A percentile compares a stretch with the other conserved stretches of the same genome.
These are phyloP conservation scores for Stratiomys singularior DNA, from an alignment of 2,888 invertebrate species.

Conservation along the genomic window DNA sequence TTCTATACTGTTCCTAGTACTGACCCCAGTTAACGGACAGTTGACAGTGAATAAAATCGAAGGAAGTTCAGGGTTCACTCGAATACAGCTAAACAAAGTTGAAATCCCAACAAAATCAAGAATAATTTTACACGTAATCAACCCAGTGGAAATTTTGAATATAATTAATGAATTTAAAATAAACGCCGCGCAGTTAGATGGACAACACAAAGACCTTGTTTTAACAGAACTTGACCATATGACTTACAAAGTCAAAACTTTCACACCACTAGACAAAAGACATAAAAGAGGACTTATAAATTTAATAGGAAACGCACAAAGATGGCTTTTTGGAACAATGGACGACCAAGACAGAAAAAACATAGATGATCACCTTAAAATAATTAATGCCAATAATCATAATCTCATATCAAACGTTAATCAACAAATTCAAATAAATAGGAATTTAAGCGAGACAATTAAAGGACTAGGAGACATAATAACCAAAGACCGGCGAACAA, in stretches of 20 bases:
- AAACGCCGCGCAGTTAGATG: constrained; percentile 1
- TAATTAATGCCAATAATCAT: constrained; percentile 36
- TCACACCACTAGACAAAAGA: constrained; percentile 39
- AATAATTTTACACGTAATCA: too few species aligned
- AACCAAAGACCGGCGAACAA: neutral
- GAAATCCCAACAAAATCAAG: too few species aligned
- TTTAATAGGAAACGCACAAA: constrained; percentile 31
- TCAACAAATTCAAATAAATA: constrained; percentile 47
- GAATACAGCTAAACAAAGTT: too few species aligned
- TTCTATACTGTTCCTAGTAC: too few species aligned
- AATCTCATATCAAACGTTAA: constrained; percentile 47
- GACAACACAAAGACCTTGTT: constrained; percentile 21
- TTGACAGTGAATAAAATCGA: too few species aligned
- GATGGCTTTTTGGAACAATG: constrained; percentile 46
- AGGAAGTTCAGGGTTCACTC: too few species aligned
- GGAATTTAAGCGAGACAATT: constrained; percentile 32
- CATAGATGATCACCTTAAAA: constrained; percentile 41
- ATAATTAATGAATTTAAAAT: too few species aligned
- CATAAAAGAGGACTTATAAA: constrained; percentile 44
- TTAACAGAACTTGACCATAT: constrained; percentile 25
- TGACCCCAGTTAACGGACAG: too few species aligned
- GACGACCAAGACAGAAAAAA: constrained; percentile 45
- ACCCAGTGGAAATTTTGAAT: too few species aligned
- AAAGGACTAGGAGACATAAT: neutral
- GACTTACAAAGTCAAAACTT: constrained; percentile 18